Evolutionary conservation across 2,113 vertebrate genomes (phyloP).

Genomic region (Dasyornis broadbenti): DNA sequence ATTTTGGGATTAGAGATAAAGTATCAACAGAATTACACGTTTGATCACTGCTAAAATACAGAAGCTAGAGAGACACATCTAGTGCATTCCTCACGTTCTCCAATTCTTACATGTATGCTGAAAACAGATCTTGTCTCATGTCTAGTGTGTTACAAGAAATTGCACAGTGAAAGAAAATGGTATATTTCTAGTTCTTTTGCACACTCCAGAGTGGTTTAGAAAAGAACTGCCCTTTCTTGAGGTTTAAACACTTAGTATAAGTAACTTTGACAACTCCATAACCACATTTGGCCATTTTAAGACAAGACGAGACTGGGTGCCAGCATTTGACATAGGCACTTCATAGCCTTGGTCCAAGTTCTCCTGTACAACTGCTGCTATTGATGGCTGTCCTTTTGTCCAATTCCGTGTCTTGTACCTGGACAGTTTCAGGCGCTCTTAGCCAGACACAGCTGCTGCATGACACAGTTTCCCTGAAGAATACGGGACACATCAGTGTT

Average conservation of each 20-base stretch:
- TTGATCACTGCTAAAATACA: not conserved
- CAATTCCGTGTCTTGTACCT: not conserved
- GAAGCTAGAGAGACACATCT: not conserved
- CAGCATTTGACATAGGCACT: not conserved
- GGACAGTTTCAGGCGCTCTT: not conserved
- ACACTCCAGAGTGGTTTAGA: not conserved
- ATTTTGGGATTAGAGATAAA: not conserved
- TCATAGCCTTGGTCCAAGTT: not conserved
- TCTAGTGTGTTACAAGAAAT: not conserved
- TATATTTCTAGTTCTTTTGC: not conserved
- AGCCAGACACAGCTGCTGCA: not conserved
- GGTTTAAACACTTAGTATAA: not conserved
- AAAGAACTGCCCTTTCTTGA: not conserved
- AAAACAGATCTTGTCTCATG: not conserved
- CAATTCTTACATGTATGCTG: not conserved
- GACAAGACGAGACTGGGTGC: not conserved
- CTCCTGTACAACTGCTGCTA: not conserved
- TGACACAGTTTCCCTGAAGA: not conserved
- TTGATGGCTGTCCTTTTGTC: not conserved
- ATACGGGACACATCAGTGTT: accelerated
- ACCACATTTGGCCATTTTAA: not conserved
- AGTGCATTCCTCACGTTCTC: not conserved
- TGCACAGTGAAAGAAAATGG: not conserved
- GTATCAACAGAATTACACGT: not conserved
- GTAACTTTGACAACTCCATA: not conserved